Base-by-base conservation (phyloP, 2,113 vertebrate genomes). In the Colaptes auratus region DNA sequence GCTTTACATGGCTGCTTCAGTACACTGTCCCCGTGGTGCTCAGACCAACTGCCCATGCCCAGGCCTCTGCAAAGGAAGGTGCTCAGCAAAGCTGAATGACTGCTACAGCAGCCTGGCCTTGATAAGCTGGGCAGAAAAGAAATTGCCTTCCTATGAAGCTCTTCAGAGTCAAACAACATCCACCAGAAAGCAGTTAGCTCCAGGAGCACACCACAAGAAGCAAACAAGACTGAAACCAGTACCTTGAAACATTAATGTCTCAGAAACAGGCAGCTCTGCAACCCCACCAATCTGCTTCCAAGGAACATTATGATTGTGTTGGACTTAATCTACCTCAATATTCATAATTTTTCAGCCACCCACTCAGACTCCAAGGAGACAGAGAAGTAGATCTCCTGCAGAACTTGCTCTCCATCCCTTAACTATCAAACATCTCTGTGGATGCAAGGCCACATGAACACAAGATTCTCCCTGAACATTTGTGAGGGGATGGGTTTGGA, bases 1-100 rank as follows among this genome's bases (percentile, higher is more conserved):
- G 27, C 44, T 20, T 25, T 15, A 2, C 0, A 2, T 16, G 50
- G 28, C 11, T 48, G 35, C n/a, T 71, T 44, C 15, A 2, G 27
- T 12, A 23, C 0, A 0, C 33, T 58, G 55, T 10, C 60, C 28
- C n/a, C 0, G 0, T 6, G 52, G 13, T n/a, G 35, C 56, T 71
- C 42, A 59, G 53, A 20, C 12, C 1, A 1, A 13, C 3, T 12
- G 6, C 16, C 24, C n/a, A 10, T 52, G 25, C 24, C 0, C 2
- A 36, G n/a, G 46, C n/a, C 18, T 20, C 70, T 52, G 36, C 0
- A 0, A n/a, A 70, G n/a, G 24, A 63, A 33, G 27, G 10, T 5
- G 15, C 30, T 61, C 44, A 61, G 55, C 19, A 31, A 27, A 80
- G 46, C 46, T 50, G 25, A 42, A 27, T 19, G 27, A 56, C 33